Conservation (phyloP, 2,888 invertebrate genomes). For the Drosophila flavopinicola region DNA sequence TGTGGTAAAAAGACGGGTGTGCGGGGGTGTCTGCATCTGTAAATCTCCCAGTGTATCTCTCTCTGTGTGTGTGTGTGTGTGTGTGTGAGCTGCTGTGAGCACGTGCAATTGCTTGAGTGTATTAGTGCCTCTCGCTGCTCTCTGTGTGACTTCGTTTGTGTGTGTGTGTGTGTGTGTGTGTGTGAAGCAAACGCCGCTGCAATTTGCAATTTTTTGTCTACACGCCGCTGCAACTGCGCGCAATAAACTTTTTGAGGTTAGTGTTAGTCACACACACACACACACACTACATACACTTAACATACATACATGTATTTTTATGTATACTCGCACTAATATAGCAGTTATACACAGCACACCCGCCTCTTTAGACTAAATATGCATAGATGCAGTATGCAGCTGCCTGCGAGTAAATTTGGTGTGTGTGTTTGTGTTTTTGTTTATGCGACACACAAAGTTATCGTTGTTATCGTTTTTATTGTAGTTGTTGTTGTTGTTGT, state of each 20-base stretch:
- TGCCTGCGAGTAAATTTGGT: constrained; percentile 22
- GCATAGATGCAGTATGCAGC: constrained; percentile 28
- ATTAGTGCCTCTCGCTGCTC: constrained; percentile 54
- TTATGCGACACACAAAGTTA: constrained; percentile 50
- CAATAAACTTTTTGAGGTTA: constrained; percentile 76
- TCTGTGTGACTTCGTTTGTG: constrained; percentile 28
- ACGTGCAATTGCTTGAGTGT: constrained; percentile 51
- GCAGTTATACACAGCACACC: constrained; percentile 29
- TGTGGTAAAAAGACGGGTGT: constrained; percentile 22
- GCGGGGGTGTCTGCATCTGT: constrained; percentile 53
- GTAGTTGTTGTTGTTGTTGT: constrained; percentile 8
- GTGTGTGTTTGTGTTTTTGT: constrained; percentile 33
- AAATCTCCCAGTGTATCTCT: constrained; percentile 23
- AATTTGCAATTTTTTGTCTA: constrained; percentile 62
- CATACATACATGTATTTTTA: constrained; percentile 15
- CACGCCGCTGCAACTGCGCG: constrained; percentile 59
- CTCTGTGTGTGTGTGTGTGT: constrained; percentile 23
- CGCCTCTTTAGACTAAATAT: constrained; percentile 8
- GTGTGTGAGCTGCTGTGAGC: constrained; percentile 40
- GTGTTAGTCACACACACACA: constrained; percentile 49
- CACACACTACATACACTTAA: constrained; percentile 4
- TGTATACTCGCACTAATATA: constrained; percentile 46
- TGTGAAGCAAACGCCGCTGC: constrained; percentile 46
- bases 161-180: constrained; percentile 33
- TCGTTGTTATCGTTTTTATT: constrained; percentile 44